Evolutionary conservation across 2,797 vertebrate species (phyloP).

Genomic region (Choloepus didactylus): DNA sequence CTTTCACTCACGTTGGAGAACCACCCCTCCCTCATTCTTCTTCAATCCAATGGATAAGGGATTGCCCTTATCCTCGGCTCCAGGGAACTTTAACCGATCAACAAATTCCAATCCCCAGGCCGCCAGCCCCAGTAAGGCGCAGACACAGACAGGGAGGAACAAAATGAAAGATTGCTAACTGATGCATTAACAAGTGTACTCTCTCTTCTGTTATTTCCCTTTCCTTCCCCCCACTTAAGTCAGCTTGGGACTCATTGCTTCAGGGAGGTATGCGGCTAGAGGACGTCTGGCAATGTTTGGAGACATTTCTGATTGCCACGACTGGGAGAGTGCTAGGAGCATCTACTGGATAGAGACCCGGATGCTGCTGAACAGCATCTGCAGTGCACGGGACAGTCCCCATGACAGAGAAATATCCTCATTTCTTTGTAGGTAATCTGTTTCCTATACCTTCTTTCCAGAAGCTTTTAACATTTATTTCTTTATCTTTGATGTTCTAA

Average conservation of each 20-base stretch:
- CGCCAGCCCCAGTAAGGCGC: not conserved
- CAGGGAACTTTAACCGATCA: too few species aligned
- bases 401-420: too few species aligned
- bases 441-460: too few species aligned
- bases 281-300: too few species aligned
- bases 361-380: too few species aligned
- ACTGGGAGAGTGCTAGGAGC: too few species aligned
- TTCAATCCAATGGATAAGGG: not conserved
- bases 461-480: too few species aligned
- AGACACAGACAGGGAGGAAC: not conserved
- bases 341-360: too few species aligned
- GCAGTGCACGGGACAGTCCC: too few species aligned
- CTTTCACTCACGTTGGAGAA: not conserved
- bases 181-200: not conserved
- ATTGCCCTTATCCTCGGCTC: not conserved
- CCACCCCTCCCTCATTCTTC: not conserved
- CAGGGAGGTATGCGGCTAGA: not conserved
- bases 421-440: too few species aligned
- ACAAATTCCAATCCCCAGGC: not conserved
- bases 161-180: not conserved
- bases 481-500: too few species aligned
- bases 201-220: not conserved
- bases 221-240: not conserved
- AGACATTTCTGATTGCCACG: too few species aligned
- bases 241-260: not conserved